These are phyloP conservation scores for Acyrthosiphon pisum DNA, from an alignment of 1,140 invertebrate species.

Conservation along the genomic window DNA sequence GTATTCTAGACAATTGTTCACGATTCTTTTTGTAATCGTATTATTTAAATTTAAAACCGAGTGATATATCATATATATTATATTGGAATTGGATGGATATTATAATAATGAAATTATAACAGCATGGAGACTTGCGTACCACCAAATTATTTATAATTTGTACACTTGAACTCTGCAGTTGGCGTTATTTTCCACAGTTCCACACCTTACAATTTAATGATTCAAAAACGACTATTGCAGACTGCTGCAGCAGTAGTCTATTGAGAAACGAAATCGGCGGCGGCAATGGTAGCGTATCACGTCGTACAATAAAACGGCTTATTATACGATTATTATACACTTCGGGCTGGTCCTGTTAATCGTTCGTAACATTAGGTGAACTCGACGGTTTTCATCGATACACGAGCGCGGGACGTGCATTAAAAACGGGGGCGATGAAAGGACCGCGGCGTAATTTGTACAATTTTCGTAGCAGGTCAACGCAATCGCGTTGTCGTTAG, in stretches of 20 bases:
- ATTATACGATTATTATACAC: slow-evolving; percentile 39
- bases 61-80: background rate
- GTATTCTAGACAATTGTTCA: background rate
- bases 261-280: background rate
- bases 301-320: background rate
- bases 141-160: background rate
- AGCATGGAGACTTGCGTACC: background rate
- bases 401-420: background rate
- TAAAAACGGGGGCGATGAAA: background rate
- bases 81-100: background rate
- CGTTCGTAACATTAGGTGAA: slow-evolving; percentile 34
- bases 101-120: background rate
- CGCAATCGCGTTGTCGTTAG: slow-evolving; percentile 26
- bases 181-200: background rate
- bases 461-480: slow-evolving; percentile 34
- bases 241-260: background rate
- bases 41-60: background rate
- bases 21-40: background rate
- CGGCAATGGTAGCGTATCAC: slow-evolving; percentile 11
- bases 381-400: background rate
- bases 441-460: background rate
- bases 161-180: background rate
- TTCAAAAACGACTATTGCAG: slow-evolving; percentile 24
- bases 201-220: background rate
- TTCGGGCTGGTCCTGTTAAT: slow-evolving; percentile 2